phyloP scores from a whole-genome alignment of 2,888 invertebrate genomes.

The Xanthorhoe designata region DNA sequence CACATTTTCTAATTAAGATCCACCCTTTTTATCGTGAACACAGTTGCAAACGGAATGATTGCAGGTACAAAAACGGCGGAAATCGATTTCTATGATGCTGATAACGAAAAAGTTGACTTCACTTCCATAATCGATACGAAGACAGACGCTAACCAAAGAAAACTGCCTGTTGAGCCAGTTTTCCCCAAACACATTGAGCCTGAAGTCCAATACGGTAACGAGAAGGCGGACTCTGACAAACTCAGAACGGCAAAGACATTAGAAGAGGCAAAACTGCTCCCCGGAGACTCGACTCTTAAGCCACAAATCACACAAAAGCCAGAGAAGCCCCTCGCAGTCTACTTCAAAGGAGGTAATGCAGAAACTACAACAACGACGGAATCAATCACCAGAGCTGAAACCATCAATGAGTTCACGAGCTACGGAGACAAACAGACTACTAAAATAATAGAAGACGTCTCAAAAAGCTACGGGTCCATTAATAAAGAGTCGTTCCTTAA shows the following conservation, averaged over 20 bases:
- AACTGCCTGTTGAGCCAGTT: constrained; percentile 68
- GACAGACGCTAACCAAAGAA: constrained; percentile 56
- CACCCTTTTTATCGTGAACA: constrained; percentile 33
- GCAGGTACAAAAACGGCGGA: constrained; percentile 77
- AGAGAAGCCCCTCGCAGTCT: constrained; percentile 75
- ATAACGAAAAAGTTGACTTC: constrained; percentile 60
- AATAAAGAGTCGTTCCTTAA: constrained; percentile 48
- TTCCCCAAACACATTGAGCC: constrained; percentile 77
- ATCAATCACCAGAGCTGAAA: constrained; percentile 64
- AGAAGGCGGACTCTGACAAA: constrained; percentile 72
- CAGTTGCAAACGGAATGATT: constrained; percentile 54
- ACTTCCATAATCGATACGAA: constrained; percentile 55
- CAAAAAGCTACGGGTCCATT: constrained; percentile 47
- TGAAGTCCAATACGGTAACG: constrained; percentile 84
- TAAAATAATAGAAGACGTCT: constrained; percentile 48
- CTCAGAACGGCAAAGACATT: constrained; percentile 66
- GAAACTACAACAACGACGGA: constrained; percentile 59
- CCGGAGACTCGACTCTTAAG: constrained; percentile 71
- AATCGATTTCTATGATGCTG: constrained; percentile 79
- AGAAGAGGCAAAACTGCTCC: constrained; percentile 51
- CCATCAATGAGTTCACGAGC: constrained; percentile 62
- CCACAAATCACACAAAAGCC: constrained; percentile 80
- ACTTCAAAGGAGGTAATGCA: constrained; percentile 66
- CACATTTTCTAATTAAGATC: background rate
- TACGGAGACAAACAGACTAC: constrained; percentile 59